A percentile compares a stretch with the other conserved stretches of the same genome.
phyloP scores from a whole-genome alignment of 2,797 vertebrate species.

The Carduelis carduelis region DNA sequence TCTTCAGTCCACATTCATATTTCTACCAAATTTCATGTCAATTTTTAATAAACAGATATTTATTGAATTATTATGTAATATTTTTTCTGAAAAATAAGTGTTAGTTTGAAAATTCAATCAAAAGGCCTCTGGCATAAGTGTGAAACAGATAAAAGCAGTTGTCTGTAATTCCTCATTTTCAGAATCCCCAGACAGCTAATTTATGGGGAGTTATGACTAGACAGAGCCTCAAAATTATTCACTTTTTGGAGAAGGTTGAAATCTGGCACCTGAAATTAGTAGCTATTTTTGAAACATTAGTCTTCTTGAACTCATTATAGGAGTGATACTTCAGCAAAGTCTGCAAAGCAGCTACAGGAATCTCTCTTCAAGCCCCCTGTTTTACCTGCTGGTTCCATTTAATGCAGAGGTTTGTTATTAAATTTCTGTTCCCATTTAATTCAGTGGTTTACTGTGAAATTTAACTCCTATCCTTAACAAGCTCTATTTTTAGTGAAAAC shows the following conservation, averaged over 20 bases:
- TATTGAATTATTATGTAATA: not conserved
- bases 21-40: not conserved
- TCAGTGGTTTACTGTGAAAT: not conserved
- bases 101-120: not conserved
- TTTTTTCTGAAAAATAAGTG: not conserved
- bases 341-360: not conserved
- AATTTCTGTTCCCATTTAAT: constrained; percentile 4
- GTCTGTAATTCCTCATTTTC: not conserved
- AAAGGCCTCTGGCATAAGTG: not conserved
- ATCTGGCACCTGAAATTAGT: not conserved
- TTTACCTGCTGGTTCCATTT: not conserved
- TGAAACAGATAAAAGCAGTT: not conserved
- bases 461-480: not conserved
- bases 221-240: not conserved
- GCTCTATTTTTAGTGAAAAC: not conserved
- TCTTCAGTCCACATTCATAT: not conserved
- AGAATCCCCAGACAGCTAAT: not conserved
- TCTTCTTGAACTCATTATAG: not conserved
- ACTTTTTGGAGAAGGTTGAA: not conserved
- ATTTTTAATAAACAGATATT: not conserved
- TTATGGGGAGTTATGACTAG: not conserved
- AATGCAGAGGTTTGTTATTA: not conserved
- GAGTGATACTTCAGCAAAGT: constrained; percentile 14
- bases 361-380: not conserved
- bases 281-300: constrained; percentile 5